These are phyloP conservation scores for Syngnathus scovelli DNA, from an alignment of 2,113 vertebrate species.

Conservation along the genomic window DNA sequence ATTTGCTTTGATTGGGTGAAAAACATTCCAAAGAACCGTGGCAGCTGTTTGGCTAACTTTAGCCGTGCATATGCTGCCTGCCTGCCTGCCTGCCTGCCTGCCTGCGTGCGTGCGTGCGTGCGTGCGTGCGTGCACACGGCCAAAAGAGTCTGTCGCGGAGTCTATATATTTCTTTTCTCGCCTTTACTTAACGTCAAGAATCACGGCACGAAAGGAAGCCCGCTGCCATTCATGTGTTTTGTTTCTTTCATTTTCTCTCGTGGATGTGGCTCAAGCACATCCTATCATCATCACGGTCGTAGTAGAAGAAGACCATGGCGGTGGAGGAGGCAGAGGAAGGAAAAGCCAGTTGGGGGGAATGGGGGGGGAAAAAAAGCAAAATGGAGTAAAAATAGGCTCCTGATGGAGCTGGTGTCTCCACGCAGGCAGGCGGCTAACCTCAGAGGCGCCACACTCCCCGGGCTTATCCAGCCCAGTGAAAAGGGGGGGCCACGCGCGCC, in stretches of 20 bases:
- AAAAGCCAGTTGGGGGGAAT: conserved; percentile 29
- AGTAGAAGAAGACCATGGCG: conserved; percentile 27
- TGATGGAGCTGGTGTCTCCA: conserved; percentile 72
- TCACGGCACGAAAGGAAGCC: conserved; percentile 42
- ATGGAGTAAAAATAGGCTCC: conserved; percentile 71
- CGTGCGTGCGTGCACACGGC: conserved; percentile 2
- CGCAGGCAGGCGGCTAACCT: conserved; percentile 72
- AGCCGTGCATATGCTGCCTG: neutral
- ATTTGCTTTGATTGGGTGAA: too few species aligned
- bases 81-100: too few species aligned
- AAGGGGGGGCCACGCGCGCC: conserved; percentile 68
- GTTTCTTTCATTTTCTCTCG: conserved; percentile 38
- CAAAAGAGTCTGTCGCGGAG: conserved; percentile 43
- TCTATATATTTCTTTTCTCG: neutral
- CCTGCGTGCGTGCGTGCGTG: too few species aligned
- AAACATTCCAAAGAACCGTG: neutral
- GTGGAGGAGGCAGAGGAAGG: conserved; percentile 2
- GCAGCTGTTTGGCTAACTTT: neutral
- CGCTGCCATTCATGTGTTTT: conserved; percentile 39
- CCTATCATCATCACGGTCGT: conserved; percentile 36
- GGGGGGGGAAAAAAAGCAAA: conserved; percentile 35
- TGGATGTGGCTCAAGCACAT: conserved; percentile 48
- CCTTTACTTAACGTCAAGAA: conserved; percentile 1
- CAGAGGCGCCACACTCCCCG: conserved; percentile 73
- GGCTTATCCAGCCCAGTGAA: conserved; percentile 59